A percentile compares a stretch with the other conserved stretches of the same genome.
Evolutionary conservation across 2,888 invertebrate genomes (phyloP).

Genomic region (Seira ritae): DNA sequence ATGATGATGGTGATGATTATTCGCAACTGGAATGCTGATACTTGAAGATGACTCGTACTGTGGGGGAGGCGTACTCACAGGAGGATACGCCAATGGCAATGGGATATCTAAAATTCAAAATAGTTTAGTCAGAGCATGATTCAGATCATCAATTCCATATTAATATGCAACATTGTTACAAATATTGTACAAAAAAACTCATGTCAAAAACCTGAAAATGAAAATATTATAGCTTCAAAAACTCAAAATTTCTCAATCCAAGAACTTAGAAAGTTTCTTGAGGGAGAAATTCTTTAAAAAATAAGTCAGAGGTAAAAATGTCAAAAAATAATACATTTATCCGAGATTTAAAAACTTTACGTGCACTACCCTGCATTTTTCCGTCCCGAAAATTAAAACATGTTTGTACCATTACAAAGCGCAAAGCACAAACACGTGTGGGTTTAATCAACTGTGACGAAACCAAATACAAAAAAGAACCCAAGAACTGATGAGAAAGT

Average conservation of each 20-base stretch:
- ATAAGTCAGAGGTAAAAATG: too few relatives aligned
- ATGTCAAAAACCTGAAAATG: conserved; percentile 3
- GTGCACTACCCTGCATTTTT: too few relatives aligned
- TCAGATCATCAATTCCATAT: too few relatives aligned
- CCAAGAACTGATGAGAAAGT: not conserved
- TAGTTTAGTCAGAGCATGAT: too few relatives aligned
- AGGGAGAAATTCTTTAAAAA: too few relatives aligned
- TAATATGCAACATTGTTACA: too few relatives aligned
- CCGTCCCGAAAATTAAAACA: too few relatives aligned
- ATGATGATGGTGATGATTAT: too few relatives aligned
- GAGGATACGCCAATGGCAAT: conserved; percentile 53
- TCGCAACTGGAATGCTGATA: conserved; percentile 51
- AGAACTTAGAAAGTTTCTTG: not conserved
- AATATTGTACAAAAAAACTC: too few relatives aligned
- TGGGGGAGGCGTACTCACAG: conserved; percentile 60
- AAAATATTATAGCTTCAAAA: conserved; percentile 20
- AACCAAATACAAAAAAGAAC: conserved; percentile 1
- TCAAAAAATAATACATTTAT: too few relatives aligned
- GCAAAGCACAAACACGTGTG: conserved; percentile 14
- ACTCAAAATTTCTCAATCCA: conserved; percentile 24
- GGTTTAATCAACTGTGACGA: not conserved
- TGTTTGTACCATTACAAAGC: not conserved
- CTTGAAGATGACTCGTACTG: conserved; percentile 60
- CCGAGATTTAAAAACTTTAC: too few relatives aligned
- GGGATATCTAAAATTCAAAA: conserved; percentile 35